Conservation (phyloP, 1,140 invertebrate genomes). For the Epicauta chinensis region DNA sequence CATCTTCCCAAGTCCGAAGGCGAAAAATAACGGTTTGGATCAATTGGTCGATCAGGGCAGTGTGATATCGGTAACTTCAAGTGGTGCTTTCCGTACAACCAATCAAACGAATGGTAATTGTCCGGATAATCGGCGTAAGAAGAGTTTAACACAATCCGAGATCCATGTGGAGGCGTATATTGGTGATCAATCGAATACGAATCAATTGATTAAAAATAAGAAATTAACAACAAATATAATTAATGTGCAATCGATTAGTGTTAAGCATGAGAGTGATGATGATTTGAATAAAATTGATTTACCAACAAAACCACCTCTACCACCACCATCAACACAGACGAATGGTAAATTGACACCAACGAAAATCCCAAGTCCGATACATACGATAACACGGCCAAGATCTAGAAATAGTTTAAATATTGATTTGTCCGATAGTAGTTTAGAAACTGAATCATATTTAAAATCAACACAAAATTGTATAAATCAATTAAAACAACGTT, state of each 20-base stretch:
- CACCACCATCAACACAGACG: too few relatives aligned
- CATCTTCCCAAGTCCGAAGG: conserved; percentile 31
- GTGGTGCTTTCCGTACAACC: conserved; percentile 38
- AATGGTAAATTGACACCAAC: conserved; percentile 42
- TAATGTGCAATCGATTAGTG: conserved; percentile 32
- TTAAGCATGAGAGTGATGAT: conserved; percentile 6
- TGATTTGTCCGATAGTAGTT: conserved; percentile 43
- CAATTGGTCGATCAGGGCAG: conserved; percentile 39
- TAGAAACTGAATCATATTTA: conserved; percentile 58
- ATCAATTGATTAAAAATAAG: conserved; percentile 4
- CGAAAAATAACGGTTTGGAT: conserved; percentile 26
- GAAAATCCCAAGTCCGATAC: conserved; percentile 56
- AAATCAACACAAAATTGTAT: conserved; percentile 62
- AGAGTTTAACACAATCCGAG: conserved; percentile 52
- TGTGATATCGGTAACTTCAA: conserved; percentile 40
- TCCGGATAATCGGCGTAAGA: conserved; percentile 39
- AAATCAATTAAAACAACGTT: conserved; percentile 53
- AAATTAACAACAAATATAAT: conserved; percentile 32
- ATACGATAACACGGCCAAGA: conserved; percentile 46
- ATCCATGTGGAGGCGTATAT: conserved; percentile 39
- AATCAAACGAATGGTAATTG: conserved; percentile 17
- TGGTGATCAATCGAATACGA: conserved; percentile 19
- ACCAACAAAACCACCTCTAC: conserved; percentile 33
- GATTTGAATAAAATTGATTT: conserved; percentile 28
- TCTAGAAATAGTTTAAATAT: conserved; percentile 43